These are phyloP conservation scores for Gasterosteus aculeatus DNA, from an alignment of 2,113 vertebrate species.

Conservation along the genomic window DNA sequence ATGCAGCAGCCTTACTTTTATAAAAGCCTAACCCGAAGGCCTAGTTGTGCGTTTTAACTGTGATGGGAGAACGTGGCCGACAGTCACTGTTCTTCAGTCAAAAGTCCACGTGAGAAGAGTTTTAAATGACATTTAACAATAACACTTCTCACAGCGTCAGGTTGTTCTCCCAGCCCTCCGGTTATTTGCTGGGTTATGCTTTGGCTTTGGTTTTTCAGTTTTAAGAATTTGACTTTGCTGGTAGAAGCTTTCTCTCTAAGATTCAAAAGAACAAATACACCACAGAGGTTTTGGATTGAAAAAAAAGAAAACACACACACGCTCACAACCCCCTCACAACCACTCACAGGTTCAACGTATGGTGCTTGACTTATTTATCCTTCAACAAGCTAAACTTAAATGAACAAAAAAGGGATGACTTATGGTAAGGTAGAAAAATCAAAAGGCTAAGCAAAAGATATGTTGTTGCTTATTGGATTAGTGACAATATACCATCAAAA, in stretches of 20 bases:
- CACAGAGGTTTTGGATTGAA: conserved; percentile 38
- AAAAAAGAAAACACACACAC: background rate
- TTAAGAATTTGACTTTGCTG: conserved; percentile 48
- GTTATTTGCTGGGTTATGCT: conserved; percentile 38
- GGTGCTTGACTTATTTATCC: background rate
- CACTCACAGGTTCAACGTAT: conserved; percentile 37
- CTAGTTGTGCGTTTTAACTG: conserved; percentile 9
- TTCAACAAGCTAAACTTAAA: conserved; percentile 12
- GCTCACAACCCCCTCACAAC: conserved; percentile 14
- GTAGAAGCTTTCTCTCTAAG: conserved; percentile 56
- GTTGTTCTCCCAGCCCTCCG: conserved; percentile 25
- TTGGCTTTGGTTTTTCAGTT: conserved; percentile 28
- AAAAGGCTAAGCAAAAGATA: conserved; percentile 1
- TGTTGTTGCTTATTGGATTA: conserved; percentile 1
- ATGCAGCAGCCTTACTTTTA: conserved; percentile 10
- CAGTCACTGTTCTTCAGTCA: conserved; percentile 22
- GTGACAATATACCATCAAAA: conserved; percentile 5
- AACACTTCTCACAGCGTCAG: conserved; percentile 7
- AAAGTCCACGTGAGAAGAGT: conserved; percentile 33
- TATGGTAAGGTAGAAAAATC: conserved; percentile 31
- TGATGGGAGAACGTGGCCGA: conserved; percentile 17
- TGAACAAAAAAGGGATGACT: conserved; percentile 15
- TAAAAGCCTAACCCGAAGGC: conserved; percentile 14
- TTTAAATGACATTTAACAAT: conserved; percentile 34
- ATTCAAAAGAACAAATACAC: conserved; percentile 61